Percentiles rank a stretch among this genome's conserved stretches.
Evolutionary conservation across 1,140 invertebrate species (phyloP).

Genomic region (Drosophila fuyamai): DNA sequence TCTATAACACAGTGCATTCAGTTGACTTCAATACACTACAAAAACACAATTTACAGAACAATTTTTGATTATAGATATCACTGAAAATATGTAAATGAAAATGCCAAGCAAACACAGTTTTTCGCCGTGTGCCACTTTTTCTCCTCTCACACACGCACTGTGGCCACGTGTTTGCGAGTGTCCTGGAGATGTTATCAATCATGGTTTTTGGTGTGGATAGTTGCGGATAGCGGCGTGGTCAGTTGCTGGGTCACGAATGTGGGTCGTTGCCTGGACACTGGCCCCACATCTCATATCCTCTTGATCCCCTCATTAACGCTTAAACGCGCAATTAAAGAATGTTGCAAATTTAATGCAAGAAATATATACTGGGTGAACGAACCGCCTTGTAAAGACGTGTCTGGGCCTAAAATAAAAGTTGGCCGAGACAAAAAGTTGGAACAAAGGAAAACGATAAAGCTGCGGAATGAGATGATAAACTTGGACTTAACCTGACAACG

Average conservation of each 20-base stretch:
- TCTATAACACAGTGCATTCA: too few relatives aligned
- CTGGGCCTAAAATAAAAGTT: constrained; percentile 36
- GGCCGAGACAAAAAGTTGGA: constrained; percentile 18
- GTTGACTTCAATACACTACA: too few relatives aligned
- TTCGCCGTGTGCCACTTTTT: constrained; percentile 6
- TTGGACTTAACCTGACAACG: constrained; percentile 36
- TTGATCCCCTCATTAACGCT: constrained; percentile 61
- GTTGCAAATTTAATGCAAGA: constrained; percentile 39
- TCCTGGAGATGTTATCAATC: constrained; percentile 80
- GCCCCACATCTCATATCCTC: background rate
- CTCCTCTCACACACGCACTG: constrained; percentile 3
- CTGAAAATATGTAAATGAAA: too few relatives aligned
- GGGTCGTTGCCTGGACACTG: constrained; percentile 32
- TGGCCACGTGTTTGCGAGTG: constrained; percentile 42
- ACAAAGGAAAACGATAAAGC: constrained; percentile 19
- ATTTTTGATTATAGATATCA: too few relatives aligned
- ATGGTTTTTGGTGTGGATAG: constrained; percentile 79
- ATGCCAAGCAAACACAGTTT: background rate
- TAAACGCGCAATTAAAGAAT: constrained; percentile 68
- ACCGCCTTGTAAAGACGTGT: constrained; percentile 19
- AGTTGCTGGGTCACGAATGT: constrained; percentile 62
- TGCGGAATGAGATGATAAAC: constrained; percentile 26
- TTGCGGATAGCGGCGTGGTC: constrained; percentile 70
- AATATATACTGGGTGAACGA: constrained; percentile 21
- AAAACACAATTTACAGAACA: too few relatives aligned